phyloP scores from a whole-genome alignment of 1,140 invertebrate genomes.

The Formica exsecta region DNA sequence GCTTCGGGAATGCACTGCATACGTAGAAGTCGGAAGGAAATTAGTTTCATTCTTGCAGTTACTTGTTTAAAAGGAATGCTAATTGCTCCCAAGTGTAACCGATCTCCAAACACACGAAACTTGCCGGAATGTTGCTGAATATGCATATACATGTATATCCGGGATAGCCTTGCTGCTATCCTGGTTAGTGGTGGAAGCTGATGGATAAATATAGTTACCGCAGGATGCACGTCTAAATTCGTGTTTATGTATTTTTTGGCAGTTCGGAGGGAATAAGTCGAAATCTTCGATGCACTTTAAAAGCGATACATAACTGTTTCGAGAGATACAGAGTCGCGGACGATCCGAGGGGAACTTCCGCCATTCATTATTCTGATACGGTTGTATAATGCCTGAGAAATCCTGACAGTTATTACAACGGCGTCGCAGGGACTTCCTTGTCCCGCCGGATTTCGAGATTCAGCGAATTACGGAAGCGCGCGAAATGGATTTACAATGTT shows the following conservation, averaged over 20 bases:
- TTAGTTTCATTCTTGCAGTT: slow-evolving; percentile 62
- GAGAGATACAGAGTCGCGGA: slow-evolving; percentile 36
- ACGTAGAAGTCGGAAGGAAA: slow-evolving; percentile 46
- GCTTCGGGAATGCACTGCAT: slow-evolving; percentile 30
- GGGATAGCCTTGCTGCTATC: neutral
- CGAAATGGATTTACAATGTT: slow-evolving; percentile 62
- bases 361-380: slow-evolving; percentile 70
- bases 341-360: slow-evolving; percentile 60
- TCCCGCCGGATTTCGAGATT: slow-evolving; percentile 62
- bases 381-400: slow-evolving; percentile 63
- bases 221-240: slow-evolving; percentile 21
- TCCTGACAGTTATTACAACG: slow-evolving; percentile 64
- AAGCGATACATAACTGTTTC: slow-evolving; percentile 40
- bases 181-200: slow-evolving; percentile 4
- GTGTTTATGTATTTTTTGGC: slow-evolving; percentile 47
- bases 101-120: slow-evolving; percentile 50
- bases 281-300: slow-evolving; percentile 38
- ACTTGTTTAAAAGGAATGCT: slow-evolving; percentile 64
- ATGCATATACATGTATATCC: slow-evolving; percentile 27
- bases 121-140: slow-evolving; percentile 44
- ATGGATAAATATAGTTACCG: slow-evolving; percentile 49
- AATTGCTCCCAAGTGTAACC: slow-evolving; percentile 60
- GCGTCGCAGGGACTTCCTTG: slow-evolving; percentile 37
- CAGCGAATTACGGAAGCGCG: slow-evolving; percentile 45
- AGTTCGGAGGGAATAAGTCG: neutral